Evolutionary conservation across 2,113 vertebrate genomes (phyloP).

Genomic region (Halichoeres trimaculatus): DNA sequence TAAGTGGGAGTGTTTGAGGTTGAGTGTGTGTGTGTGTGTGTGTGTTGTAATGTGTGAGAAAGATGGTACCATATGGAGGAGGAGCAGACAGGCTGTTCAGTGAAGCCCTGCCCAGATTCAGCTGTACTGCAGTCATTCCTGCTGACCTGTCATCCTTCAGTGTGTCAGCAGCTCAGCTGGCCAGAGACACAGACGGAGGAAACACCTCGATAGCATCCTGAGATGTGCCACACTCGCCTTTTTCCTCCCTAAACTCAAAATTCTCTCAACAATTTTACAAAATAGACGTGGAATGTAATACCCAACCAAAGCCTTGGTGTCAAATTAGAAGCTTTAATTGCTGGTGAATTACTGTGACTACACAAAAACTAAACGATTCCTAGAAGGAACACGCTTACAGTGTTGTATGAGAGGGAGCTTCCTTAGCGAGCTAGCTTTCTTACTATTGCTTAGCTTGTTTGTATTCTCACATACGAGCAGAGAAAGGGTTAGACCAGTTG

Average conservation of each 20-base stretch:
- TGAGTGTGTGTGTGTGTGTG: conserved; percentile 16
- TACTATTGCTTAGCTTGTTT: too few species aligned
- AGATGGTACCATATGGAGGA: conserved; percentile 66
- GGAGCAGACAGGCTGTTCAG: conserved; percentile 63
- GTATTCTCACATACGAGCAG: neutral
- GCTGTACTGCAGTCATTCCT: conserved; percentile 71
- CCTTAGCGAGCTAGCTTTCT: too few species aligned
- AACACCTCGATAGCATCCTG: conserved; percentile 13
- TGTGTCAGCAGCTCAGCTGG: conserved; percentile 48
- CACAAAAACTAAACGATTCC: too few species aligned
- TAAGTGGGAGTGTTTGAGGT: conserved; percentile 23
- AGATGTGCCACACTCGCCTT: conserved; percentile 23
- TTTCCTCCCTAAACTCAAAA: too few species aligned
- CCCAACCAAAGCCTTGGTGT: too few species aligned
- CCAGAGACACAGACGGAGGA: conserved; percentile 22
- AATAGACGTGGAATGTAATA: too few species aligned
- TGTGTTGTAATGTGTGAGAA: conserved; percentile 27
- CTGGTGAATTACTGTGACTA: too few species aligned
- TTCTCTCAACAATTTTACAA: too few species aligned
- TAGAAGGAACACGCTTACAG: too few species aligned
- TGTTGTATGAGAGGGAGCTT: too few species aligned
- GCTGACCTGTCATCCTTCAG: conserved; percentile 70
- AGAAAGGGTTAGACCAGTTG: too few species aligned
- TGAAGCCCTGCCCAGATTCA: conserved; percentile 63
- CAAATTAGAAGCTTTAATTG: too few species aligned